Evolutionary conservation across 2,113 vertebrate species (phyloP), one percentile per base, ranked within the genome.

Genomic region (Perccottus glenii): DNA sequence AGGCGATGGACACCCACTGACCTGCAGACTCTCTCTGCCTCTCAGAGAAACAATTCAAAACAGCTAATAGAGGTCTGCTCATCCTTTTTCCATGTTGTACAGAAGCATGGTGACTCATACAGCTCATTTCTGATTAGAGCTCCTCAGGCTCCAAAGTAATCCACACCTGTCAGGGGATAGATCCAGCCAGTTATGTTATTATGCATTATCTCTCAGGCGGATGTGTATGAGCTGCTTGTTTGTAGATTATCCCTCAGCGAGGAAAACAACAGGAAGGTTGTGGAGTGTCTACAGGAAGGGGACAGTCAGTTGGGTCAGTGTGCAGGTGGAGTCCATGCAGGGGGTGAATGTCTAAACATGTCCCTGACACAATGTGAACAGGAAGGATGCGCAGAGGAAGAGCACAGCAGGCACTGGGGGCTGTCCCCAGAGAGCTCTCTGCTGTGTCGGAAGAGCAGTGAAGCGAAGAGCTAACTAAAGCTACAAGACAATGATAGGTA

Each of bases 11-110:
- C 78, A 86, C 86, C 85, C 64, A 38, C 80, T 88, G 85, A 88
- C 86, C 85, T 80, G 77, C 52, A 68, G 75, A 80, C 80, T 80
- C 75, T 81, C 70, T 68, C 75, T 1, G 50, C 67, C 80, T 84
- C 80, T 78, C 75, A 60, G 74, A 61, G 73, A 81, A 82, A 90
- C 85, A 82, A 87, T 89, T 89, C 78, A 75, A 27, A 89, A 80
- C 65, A 68, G 76, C 83, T 85, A 87, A 87, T 85, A 80, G 80
- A 82, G 83, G n/a, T 6, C 12, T 61, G 60, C 74, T 60, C 72
- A 84, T 82, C 78, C 75, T 72, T 67, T 78, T 64, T 75, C 59
- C 35, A 47, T 67, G 55, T 52, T 67, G 35, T 27, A 53, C 75
- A 44, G 74, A 46, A 62, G 10, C 56, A 33, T 55, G 42, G 48